phyloP scores from a whole-genome alignment of 2,113 vertebrate species.

The pig (Sus scrofa) region DNA sequence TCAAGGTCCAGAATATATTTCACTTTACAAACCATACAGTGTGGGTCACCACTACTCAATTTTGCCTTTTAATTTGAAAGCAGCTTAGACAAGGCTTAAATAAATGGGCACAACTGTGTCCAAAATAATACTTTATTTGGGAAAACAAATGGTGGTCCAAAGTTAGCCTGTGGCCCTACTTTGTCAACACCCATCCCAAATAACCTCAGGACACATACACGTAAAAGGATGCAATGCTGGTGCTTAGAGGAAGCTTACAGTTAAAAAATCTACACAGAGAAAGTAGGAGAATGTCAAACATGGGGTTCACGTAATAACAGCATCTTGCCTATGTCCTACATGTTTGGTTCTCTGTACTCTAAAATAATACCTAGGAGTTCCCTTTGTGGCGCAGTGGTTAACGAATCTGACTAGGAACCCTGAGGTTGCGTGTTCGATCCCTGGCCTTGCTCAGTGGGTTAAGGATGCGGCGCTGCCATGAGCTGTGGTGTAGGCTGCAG shows the following conservation, averaged over 20 bases:
- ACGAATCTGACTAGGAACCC: too few species aligned
- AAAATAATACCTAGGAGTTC: conserved; percentile 54
- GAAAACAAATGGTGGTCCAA: not conserved
- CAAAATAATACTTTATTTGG: not conserved
- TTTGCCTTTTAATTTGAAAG: not conserved
- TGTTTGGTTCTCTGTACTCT: not conserved
- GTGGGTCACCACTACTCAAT: not conserved
- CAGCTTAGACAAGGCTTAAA: not conserved
- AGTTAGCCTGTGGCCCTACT: not conserved
- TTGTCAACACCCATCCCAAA: not conserved
- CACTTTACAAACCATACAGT: not conserved
- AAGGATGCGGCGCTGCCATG: too few species aligned
- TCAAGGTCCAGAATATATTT: not conserved
- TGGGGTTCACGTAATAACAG: not conserved
- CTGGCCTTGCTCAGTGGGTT: too few species aligned
- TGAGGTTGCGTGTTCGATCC: too few species aligned
- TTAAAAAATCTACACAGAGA: not conserved
- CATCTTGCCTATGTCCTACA: not conserved
- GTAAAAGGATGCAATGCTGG: fast-evolving
- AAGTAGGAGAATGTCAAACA: not conserved
- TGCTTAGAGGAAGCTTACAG: not conserved
- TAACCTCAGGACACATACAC: not conserved
- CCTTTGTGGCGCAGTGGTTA: too few species aligned
- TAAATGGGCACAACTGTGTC: not conserved
- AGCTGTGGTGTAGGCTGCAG: too few species aligned